These are phyloP conservation scores for Parnassius orleans DNA, from an alignment of 2,888 invertebrate genomes.

Conservation along the genomic window DNA sequence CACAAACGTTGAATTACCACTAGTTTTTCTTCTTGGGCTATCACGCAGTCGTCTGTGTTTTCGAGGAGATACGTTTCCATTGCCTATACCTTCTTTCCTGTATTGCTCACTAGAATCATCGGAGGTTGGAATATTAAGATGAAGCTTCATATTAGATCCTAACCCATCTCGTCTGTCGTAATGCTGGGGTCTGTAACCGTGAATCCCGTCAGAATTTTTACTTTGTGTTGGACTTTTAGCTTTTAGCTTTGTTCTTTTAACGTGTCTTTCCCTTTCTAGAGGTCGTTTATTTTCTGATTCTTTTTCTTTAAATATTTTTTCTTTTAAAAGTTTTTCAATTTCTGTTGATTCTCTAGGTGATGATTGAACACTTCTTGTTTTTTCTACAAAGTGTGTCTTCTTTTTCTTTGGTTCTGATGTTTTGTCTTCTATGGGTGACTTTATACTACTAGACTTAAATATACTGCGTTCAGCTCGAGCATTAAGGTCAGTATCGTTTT, in stretches of 20 bases:
- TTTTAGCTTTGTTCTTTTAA: constrained; percentile 73
- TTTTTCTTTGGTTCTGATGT: constrained; percentile 61
- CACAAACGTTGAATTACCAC: constrained; percentile 71
- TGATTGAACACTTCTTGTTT: constrained; percentile 65
- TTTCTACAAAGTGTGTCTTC: constrained; percentile 75
- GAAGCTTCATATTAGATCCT: constrained; percentile 76
- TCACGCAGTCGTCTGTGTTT: constrained; percentile 83
- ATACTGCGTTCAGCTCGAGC: constrained; percentile 57
- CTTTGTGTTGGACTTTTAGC: constrained; percentile 74
- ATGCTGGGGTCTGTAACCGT: constrained; percentile 60
- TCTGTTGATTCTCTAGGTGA: constrained; percentile 68
- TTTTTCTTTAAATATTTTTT: constrained; percentile 63
- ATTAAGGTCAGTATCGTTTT: constrained; percentile 54
- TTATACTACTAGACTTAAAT: constrained; percentile 52
- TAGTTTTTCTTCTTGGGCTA: constrained; percentile 84
- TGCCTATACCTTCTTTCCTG: constrained; percentile 70
- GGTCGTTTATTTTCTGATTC: constrained; percentile 62
- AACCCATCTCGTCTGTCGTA: constrained; percentile 76
- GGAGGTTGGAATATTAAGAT: constrained; percentile 80
- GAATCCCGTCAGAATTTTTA: constrained; percentile 52
- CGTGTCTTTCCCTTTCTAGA: constrained; percentile 70
- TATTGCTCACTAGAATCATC: constrained; percentile 83
- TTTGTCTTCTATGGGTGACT: constrained; percentile 70
- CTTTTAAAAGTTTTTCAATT: constrained; percentile 65
- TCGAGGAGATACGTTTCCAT: constrained; percentile 79